Evolutionary conservation across 2,888 invertebrate genomes (phyloP).

Genomic region (Sminthurides aquaticus): DNA sequence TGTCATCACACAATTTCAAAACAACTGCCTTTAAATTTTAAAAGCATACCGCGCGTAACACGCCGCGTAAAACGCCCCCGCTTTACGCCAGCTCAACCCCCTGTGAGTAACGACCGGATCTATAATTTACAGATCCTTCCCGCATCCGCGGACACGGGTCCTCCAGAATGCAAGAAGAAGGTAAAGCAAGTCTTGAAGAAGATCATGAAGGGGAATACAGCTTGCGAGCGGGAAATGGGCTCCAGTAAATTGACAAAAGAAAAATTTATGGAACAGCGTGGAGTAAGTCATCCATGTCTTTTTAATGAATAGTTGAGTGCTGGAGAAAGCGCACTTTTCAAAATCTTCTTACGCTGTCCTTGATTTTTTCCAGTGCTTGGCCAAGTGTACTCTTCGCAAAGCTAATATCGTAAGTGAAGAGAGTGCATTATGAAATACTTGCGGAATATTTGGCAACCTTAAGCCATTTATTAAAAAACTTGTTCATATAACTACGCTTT

Average conservation of each 20-base stretch:
- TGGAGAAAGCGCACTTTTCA: no score
- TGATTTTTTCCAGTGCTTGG: conserved; percentile 17
- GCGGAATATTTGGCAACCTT: neutral
- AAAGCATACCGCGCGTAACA: no score
- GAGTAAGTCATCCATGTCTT: conserved; percentile 10
- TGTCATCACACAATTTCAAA: no score
- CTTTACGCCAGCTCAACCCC: no score
- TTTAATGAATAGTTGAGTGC: no score
- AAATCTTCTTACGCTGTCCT: no score
- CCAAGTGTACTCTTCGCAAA: conserved; percentile 18
- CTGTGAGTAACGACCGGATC: no score
- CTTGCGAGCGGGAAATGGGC: conserved; percentile 19
- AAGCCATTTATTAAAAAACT: no score
- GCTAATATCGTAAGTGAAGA: conserved; percentile 13
- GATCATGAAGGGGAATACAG: conserved; percentile 17
- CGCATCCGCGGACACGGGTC: neutral
- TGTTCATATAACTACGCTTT: no score
- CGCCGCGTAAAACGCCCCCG: no score
- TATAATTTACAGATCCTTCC: no score
- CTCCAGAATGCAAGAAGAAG: conserved; percentile 20
- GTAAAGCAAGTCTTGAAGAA: conserved; percentile 17
- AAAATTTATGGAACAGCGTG: conserved; percentile 16
- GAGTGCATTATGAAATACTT: neutral
- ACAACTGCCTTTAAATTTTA: no score
- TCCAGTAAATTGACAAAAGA: conserved; percentile 19